Conservation (phyloP, 2,888 invertebrate species). For the Cheiracanthium punctorium region DNA sequence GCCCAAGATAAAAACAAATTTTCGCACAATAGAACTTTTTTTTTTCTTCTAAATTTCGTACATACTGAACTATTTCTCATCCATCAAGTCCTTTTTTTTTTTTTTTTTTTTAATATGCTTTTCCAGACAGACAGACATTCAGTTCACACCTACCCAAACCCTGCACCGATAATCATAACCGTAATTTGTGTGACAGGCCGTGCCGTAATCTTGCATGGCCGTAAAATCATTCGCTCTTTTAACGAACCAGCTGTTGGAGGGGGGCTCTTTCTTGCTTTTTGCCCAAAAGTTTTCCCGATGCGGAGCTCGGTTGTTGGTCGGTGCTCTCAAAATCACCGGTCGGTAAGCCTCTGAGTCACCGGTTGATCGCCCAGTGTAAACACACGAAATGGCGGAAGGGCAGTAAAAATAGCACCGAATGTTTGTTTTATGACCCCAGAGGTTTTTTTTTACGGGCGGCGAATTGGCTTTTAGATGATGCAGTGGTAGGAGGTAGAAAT, state of each 20-base stretch:
- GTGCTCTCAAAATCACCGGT: background rate
- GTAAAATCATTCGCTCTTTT: background rate
- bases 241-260: background rate
- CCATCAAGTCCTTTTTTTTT: background rate
- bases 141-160: conserved; percentile 2
- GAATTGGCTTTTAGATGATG: too few relatives aligned
- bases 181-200: conserved; percentile 12
- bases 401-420: background rate
- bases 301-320: too few relatives aligned
- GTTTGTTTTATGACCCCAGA: too few relatives aligned
- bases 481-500: too few relatives aligned
- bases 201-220: background rate
- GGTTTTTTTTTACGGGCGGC: too few relatives aligned
- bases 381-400: background rate
- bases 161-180: background rate
- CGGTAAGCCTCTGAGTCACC: background rate
- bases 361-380: conserved; percentile 1
- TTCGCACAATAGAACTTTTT: too few relatives aligned
- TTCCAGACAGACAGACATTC: too few relatives aligned
- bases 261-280: too few relatives aligned
- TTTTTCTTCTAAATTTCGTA: too few relatives aligned
- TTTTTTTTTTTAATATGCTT: background rate
- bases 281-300: background rate
- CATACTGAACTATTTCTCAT: background rate
- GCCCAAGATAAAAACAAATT: too few relatives aligned